Evolutionary conservation across 2,113 vertebrate genomes (phyloP).

Genomic region (Chascanopsetta lugubris): DNA sequence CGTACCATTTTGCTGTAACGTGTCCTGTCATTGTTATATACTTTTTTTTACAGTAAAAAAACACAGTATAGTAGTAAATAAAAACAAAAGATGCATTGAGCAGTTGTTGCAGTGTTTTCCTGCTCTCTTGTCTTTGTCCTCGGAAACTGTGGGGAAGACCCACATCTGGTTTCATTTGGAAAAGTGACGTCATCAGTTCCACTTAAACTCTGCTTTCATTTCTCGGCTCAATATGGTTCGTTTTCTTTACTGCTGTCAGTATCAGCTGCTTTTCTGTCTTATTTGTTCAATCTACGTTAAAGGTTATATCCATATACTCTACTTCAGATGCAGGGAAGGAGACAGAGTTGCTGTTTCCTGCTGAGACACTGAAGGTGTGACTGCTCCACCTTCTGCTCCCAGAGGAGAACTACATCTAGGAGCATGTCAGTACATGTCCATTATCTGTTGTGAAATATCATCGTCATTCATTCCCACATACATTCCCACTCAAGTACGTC

Average conservation of each 20-base stretch:
- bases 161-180: conserved; percentile 60
- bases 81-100: conserved; percentile 8
- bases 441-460: neutral
- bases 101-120: neutral
- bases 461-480: too few species aligned
- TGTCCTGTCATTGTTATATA: conserved; percentile 2
- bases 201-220: neutral
- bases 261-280: neutral
- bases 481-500: too few species aligned
- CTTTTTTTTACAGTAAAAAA: conserved; percentile 14
- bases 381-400: conserved; percentile 36
- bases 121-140: neutral
- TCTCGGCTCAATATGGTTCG: neutral
- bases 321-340: neutral
- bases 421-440: conserved; percentile 25
- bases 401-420: neutral
- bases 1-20: neutral
- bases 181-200: conserved; percentile 19
- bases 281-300: neutral
- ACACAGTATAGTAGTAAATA: conserved; percentile 22
- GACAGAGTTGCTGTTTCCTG: neutral
- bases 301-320: neutral
- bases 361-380: neutral
- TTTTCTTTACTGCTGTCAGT: neutral
- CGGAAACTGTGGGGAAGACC: conserved; percentile 11